Percentiles rank a stretch among this genome's conserved stretches.
Conservation (phyloP, 2,888 invertebrate genomes). For the Resseliella maxima region DNA sequence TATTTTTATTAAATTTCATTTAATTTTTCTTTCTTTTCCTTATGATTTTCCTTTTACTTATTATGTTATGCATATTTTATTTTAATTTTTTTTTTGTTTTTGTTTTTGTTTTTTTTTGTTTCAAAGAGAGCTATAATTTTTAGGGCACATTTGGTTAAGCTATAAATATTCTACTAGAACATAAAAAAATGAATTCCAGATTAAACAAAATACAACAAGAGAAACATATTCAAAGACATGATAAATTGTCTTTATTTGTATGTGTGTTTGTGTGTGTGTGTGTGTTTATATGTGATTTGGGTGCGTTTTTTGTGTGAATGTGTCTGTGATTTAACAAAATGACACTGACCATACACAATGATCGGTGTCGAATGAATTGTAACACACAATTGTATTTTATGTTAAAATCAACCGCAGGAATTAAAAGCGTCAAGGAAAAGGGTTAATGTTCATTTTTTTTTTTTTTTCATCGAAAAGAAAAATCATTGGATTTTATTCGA, state of each 20-base stretch:
- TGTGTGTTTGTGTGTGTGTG: conserved; percentile 12
- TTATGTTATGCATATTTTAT: not conserved
- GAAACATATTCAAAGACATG: conserved; percentile 43
- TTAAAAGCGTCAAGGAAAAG: conserved; percentile 45
- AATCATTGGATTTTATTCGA: not conserved
- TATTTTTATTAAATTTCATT: conserved; percentile 33
- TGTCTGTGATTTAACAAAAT: conserved; percentile 14
- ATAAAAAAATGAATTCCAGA: conserved; percentile 45
- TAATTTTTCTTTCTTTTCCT: not conserved
- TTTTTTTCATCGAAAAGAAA: not conserved
- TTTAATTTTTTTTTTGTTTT: not conserved
- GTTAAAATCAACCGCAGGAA: conserved; percentile 52
- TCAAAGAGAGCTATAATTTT: conserved; percentile 67
- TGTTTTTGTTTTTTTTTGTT: conserved; percentile 26
- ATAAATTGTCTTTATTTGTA: conserved; percentile 4
- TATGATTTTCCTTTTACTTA: not conserved
- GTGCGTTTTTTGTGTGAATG: no score
- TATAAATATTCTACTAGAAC: conserved; percentile 61
- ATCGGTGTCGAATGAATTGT: not conserved
- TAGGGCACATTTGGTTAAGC: conserved; percentile 69
- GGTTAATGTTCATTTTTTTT: not conserved
- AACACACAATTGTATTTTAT: not conserved
- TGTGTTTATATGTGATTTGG: no score
- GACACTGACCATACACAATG: not conserved
- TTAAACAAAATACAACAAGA: conserved; percentile 55